Conservation (phyloP, 2,797 vertebrate genomes). For the Huso huso region DNA sequence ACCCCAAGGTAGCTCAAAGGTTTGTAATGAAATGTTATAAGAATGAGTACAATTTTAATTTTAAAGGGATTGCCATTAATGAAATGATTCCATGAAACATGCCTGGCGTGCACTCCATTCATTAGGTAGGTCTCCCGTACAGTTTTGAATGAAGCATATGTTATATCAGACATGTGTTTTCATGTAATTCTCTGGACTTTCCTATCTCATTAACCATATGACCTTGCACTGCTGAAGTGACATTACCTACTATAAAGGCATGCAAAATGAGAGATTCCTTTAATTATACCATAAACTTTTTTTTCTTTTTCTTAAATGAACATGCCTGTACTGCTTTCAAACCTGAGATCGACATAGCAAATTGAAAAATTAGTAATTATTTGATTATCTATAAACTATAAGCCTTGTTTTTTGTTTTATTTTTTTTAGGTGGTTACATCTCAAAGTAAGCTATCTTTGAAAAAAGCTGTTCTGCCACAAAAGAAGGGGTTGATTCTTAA, state of each 20-base stretch:
- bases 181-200: no score
- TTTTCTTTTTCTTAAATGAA: no score
- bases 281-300: no score
- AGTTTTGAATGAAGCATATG: no score
- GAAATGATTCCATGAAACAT: background rate
- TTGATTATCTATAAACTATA: slow-evolving; percentile 12
- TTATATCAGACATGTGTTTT: no score
- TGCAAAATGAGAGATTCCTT: no score
- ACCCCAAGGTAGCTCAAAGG: background rate
- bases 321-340: background rate
- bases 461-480: background rate
- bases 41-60: background rate
- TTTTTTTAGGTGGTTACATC: background rate
- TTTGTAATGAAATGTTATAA: background rate
- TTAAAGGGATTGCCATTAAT: background rate
- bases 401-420: slow-evolving; percentile 2
- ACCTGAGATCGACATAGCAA: background rate
- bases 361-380: slow-evolving; percentile 3
- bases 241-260: no score
- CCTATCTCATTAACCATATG: no score
- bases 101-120: no score
- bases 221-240: no score
- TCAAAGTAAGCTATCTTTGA: slow-evolving; percentile 9
- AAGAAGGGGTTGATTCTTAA: background rate
- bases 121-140: no score